Evolutionary conservation across 2,888 invertebrate genomes (phyloP).

Genomic region (Dugesia japonica): DNA sequence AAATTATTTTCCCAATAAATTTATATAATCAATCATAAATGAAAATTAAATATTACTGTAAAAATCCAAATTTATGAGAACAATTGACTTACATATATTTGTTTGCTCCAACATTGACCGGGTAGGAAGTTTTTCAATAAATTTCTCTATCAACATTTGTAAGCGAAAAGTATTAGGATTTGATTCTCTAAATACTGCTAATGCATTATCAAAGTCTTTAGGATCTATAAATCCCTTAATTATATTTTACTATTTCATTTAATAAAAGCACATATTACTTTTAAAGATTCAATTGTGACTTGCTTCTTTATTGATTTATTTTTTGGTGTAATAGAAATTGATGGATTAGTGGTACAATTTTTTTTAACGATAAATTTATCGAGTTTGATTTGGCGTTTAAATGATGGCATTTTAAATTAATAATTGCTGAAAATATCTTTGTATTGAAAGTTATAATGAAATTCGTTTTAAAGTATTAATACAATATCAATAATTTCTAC

Average conservation of each 20-base stretch:
- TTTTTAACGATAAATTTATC: too few species aligned
- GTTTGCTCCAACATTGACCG: neutral
- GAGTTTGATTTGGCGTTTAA: too few species aligned
- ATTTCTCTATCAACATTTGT: slow-evolving; percentile 2
- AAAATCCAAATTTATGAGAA: too few species aligned
- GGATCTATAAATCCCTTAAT: neutral
- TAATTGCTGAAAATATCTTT: too few species aligned
- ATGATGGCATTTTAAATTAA: too few species aligned
- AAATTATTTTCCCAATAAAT: too few species aligned
- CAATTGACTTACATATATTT: neutral
- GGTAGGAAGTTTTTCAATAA: neutral
- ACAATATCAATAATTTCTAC: too few species aligned
- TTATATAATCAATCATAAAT: neutral
- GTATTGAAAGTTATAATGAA: too few species aligned
- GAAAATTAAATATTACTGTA: neutral
- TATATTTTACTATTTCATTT: neutral
- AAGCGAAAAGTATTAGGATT: neutral
- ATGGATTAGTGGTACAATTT: too few species aligned
- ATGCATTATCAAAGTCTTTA: neutral
- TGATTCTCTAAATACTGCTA: neutral
- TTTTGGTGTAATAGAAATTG: too few species aligned
- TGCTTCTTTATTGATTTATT: neutral
- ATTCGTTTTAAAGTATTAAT: too few species aligned
- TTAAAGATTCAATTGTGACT: neutral
- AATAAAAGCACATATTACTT: neutral